These are phyloP conservation scores for Branchinecta lindahli DNA, from an alignment of 1,140 invertebrate genomes.

Conservation along the genomic window DNA sequence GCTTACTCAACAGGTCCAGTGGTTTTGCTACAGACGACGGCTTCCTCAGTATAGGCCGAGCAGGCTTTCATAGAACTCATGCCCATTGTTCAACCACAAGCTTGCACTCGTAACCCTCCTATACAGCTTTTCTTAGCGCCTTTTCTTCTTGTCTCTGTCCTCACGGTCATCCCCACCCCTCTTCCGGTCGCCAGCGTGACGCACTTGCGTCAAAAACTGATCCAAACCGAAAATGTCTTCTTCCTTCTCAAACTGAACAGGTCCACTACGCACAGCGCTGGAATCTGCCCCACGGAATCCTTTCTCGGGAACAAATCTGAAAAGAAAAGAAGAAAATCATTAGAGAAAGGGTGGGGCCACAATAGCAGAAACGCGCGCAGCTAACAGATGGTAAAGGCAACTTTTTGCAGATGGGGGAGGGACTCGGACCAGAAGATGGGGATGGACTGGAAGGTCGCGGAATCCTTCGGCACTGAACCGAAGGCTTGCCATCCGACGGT, in stretches of 20 bases:
- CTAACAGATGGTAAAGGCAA: too few relatives aligned
- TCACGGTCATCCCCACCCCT: conserved; percentile 32
- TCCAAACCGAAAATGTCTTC: conserved; percentile 95
- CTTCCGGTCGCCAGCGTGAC: conserved; percentile 51
- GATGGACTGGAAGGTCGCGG: too few relatives aligned
- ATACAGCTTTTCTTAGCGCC: conserved; percentile 15
- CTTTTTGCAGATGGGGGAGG: too few relatives aligned
- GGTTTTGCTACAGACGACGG: too few relatives aligned
- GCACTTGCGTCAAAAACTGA: conserved; percentile 93
- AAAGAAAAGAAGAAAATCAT: conserved; percentile 22
- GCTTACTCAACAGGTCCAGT: too few relatives aligned
- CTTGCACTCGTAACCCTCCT: too few relatives aligned
- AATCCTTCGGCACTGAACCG: too few relatives aligned
- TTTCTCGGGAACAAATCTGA: conserved; percentile 86
- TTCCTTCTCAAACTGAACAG: conserved; percentile 88
- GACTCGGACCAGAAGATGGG: too few relatives aligned
- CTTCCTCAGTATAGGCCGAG: too few relatives aligned
- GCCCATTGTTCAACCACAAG: too few relatives aligned
- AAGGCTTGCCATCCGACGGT: not conserved
- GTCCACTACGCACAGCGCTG: conserved; percentile 52
- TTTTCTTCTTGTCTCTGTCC: conserved; percentile 26
- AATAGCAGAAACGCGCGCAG: too few relatives aligned
- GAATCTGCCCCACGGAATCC: conserved; percentile 64
- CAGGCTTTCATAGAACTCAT: too few relatives aligned
- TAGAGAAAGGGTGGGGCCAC: not conserved